Base-by-base conservation (phyloP, 2,888 invertebrate genomes). In the Eupithecia dodoneata region DNA sequence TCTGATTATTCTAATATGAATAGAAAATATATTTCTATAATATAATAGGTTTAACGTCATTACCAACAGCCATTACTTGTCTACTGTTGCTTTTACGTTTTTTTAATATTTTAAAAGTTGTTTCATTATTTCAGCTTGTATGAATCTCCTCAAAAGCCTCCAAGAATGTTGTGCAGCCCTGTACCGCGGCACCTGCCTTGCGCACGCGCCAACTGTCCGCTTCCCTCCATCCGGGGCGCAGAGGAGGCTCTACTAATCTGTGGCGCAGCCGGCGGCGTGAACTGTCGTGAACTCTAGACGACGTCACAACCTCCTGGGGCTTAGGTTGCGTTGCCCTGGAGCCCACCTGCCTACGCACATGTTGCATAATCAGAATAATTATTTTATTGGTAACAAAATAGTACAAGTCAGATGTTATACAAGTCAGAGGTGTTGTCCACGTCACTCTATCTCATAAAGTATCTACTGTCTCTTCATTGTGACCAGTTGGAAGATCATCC, bases 161-260 rank as follows among this genome's bases (percentile, higher is more conserved):
- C 59, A 0, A 10, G 76, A 75, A 49, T 80, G 88, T 90, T 89
- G 78, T 3, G 4, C 1, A 59, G 78, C 82, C 83, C 89, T 87
- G 88, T 15, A 83, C 83, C 63, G 82, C 85, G 87, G 88, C 94
- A 93, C 93, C 94, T 93, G 94, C 3, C 92, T 92, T 91, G 90
- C 91, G 94, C 93, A 92, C 94, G 94, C 89, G 93, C 93, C 93
- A 92, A 92, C 92, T 92, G 92, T 89, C 90, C 90, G 85, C 86
- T 81, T 84, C 85, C 78, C 78, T 78, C 75, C 79, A 77, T 83
- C 83, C 81, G 79, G 77, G 81, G 76, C 82, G 77, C 85, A 84
- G 47, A n/a, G 12, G 45, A 69, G 47, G 45, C 47, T 70, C 47
- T 13, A 13, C 47, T 44, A 49, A 69, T 45, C 69, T 45, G 44